Conservation (phyloP, 2,113 vertebrate species). For the Dissostichus mawsoni region DNA sequence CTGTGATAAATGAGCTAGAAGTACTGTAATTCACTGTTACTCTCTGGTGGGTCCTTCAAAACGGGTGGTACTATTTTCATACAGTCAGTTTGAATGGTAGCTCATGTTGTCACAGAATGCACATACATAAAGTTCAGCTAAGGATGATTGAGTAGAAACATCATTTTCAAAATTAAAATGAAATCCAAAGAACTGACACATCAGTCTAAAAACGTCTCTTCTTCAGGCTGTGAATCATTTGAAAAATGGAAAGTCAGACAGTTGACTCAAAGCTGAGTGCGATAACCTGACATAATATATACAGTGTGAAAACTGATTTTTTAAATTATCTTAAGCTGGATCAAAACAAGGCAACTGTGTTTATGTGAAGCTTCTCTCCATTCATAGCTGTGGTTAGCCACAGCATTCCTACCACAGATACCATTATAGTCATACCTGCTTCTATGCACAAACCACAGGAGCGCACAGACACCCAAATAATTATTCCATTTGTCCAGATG, state of each 20-base stretch:
- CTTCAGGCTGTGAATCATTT: conserved; percentile 5
- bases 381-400: conserved; percentile 71
- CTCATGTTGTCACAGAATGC: conserved; percentile 28
- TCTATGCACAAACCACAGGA: conserved; percentile 49
- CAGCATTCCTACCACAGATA: conserved; percentile 65
- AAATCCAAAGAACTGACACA: background rate
- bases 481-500: conserved; percentile 63
- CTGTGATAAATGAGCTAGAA: conserved; percentile 68
- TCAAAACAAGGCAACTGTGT: conserved; percentile 62
- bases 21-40: conserved; percentile 52
- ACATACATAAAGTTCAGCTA: background rate
- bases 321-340: conserved; percentile 51
- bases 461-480: conserved; percentile 66
- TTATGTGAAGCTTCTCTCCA: conserved; percentile 62
- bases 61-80: conserved; percentile 37
- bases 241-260: conserved; percentile 11
- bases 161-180: background rate
- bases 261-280: conserved; percentile 34
- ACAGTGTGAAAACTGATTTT: conserved; percentile 54
- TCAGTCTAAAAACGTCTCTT: background rate
- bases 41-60: conserved; percentile 55
- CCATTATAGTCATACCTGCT: conserved; percentile 72
- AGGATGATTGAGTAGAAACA: conserved; percentile 14
- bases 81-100: conserved; percentile 29
- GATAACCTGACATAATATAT: conserved; percentile 47